Percentiles rank a stretch among this genome's conserved stretches.
These are phyloP conservation scores for Sinelater perroti DNA, from an alignment of 2,888 invertebrate species.

Conservation along the genomic window DNA sequence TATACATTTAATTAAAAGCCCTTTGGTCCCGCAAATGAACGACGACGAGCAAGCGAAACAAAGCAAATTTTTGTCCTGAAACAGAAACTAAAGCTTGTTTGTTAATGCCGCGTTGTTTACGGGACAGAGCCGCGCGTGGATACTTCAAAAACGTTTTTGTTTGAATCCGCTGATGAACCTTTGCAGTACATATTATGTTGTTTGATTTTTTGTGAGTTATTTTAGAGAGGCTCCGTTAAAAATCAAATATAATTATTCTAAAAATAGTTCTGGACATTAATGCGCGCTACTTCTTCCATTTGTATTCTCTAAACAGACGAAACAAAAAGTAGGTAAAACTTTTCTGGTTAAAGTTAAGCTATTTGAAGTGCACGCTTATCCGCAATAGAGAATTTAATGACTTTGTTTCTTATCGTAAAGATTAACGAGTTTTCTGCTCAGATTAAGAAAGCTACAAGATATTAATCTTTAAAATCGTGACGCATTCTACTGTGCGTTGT, in stretches of 20 bases:
- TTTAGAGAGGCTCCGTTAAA: not conserved
- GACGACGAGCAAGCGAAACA: not conserved
- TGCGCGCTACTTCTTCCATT: constrained; percentile 27
- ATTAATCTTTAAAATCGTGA: constrained; percentile 51
- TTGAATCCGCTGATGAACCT: not conserved
- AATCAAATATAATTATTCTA: not conserved
- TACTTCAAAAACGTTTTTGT: not conserved
- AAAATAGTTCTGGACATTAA: not conserved
- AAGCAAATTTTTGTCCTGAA: not conserved
- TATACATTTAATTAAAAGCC: not conserved
- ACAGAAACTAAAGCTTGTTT: not conserved
- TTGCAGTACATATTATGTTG: not conserved
- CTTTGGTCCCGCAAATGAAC: not conserved
- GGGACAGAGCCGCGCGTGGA: too few species aligned
- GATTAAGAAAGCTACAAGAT: constrained; percentile 54
- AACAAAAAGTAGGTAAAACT: constrained; percentile 48
- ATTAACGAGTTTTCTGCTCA: constrained; percentile 57
- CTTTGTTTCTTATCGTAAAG: constrained; percentile 58
- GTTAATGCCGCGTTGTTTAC: too few species aligned
- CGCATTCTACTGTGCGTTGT: constrained; percentile 50
- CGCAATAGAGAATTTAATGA: constrained; percentile 57
- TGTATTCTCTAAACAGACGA: constrained; percentile 38
- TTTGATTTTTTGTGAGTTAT: not conserved
- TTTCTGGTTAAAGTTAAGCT: constrained; percentile 58
- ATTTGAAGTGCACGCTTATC: constrained; percentile 52